phyloP scores from a whole-genome alignment of 92 coral and sea anemone species.

The Diadumene lineata region DNA sequence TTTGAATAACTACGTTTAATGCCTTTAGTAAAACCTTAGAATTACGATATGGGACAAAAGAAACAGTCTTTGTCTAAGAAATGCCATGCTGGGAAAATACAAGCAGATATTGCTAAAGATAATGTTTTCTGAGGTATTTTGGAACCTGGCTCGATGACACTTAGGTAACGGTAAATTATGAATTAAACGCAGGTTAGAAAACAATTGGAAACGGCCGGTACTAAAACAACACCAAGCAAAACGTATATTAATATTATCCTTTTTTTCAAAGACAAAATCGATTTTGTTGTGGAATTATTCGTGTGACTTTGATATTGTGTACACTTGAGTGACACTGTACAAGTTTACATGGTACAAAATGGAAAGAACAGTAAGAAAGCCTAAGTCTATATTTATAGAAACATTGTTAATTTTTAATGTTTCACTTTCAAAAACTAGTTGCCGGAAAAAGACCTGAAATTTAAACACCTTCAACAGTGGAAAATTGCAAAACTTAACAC shows the following conservation, averaged over 20 bases:
- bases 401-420: constrained; percentile 4
- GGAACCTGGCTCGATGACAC: constrained; percentile 27
- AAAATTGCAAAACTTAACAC: not conserved
- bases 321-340: not conserved
- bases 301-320: not conserved
- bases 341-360: not conserved
- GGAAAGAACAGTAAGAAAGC: not conserved
- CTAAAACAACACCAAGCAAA: constrained; percentile 7
- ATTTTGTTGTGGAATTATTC: not conserved
- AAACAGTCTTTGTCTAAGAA: not conserved
- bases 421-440: constrained; percentile 4
- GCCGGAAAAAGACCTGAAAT: not conserved
- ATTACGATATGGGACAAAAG: constrained; percentile 6
- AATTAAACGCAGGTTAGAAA: constrained; percentile 14
- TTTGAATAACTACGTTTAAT: constrained; percentile 9
- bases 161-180: constrained; percentile 38
- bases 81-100: constrained; percentile 24
- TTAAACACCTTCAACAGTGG: not conserved
- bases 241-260: not conserved
- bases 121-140: constrained; percentile 18
- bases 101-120: constrained; percentile 23
- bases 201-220: constrained; percentile 31
- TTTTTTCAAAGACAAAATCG: not conserved
- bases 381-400: not conserved
- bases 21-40: constrained; percentile 5